These are phyloP conservation scores for Pagrus major DNA, from an alignment of 2,113 vertebrate species.

Conservation along the genomic window DNA sequence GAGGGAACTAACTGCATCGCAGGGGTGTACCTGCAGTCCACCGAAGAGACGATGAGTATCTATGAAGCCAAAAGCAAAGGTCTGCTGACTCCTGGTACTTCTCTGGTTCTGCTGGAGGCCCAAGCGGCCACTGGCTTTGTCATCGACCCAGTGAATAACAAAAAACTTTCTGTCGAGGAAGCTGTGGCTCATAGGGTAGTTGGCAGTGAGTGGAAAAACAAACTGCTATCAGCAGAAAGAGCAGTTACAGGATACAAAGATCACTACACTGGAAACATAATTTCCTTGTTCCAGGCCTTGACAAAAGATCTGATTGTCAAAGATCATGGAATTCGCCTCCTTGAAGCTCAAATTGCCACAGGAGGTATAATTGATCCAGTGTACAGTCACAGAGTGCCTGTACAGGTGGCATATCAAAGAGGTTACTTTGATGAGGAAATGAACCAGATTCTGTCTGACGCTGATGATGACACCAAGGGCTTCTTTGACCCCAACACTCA, in stretches of 20 bases:
- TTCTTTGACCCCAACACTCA: slow-evolving; percentile 86
- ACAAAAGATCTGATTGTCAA: slow-evolving; percentile 79
- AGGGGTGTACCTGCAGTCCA: slow-evolving; percentile 84
- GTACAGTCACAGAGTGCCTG: slow-evolving; percentile 74
- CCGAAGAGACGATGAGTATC: slow-evolving; percentile 84
- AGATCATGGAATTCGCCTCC: slow-evolving; percentile 76
- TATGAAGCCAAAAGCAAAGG: slow-evolving; percentile 83
- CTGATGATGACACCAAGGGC: slow-evolving; percentile 85
- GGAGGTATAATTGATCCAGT: slow-evolving; percentile 79
- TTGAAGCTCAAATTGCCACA: slow-evolving; percentile 79
- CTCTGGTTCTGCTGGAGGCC: slow-evolving; percentile 81
- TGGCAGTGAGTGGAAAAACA: slow-evolving; percentile 77
- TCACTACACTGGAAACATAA: slow-evolving; percentile 85
- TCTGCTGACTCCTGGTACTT: slow-evolving; percentile 81
- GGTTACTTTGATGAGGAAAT: slow-evolving; percentile 87
- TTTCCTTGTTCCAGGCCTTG: slow-evolving; percentile 87
- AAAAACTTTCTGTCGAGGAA: slow-evolving; percentile 83
- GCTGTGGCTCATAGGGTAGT: slow-evolving; percentile 77
- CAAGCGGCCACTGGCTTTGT: slow-evolving; percentile 88
- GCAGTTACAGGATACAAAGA: slow-evolving; percentile 87
- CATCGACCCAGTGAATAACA: slow-evolving; percentile 84
- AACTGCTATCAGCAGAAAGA: slow-evolving; percentile 77
- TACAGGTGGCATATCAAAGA: slow-evolving; percentile 86
- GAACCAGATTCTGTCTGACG: slow-evolving; percentile 79
- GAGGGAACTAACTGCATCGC: slow-evolving; percentile 84